Base-by-base conservation (phyloP, 2,888 invertebrate genomes). In the Ditylenchus weischeri region DNA sequence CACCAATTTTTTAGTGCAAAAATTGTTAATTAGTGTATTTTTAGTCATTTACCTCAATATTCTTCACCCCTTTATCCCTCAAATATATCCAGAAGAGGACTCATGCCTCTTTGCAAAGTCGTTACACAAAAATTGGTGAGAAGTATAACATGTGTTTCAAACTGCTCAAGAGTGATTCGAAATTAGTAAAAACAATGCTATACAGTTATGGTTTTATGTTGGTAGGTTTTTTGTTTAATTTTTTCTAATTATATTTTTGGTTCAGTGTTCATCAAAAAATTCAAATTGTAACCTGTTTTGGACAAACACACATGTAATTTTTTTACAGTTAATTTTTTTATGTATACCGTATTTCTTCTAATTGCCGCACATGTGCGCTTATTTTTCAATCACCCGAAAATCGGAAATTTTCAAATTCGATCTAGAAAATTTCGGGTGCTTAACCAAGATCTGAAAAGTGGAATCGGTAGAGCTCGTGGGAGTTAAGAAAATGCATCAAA, bases 221-320 rank as follows among this genome's bases (percentile, higher is more conserved):
- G 70, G 76, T 75, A 49, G 38, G 51, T 29, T 69, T 13, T 43
- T 59, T 8, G 18, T 4, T 69, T 48, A 0, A 68, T 18, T 66
- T 68, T 57, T 68, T n/a, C 49, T 51, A 11, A 58, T 7, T 10
- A 35, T 18, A 11, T 23, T 29, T 57, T 8, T 58, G 23, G 15
- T 76, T 69, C 73, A 88, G 87, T 88, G 88, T 43, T 85, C 88
- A 65, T 89, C 89, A 66, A 90, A 90, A 82, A 88, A 88, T 65
- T 86, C 87, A 36, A 88, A 89, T 82, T 93, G 90, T 84, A 93
- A 91, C 49, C 38, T 72, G 6, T 61, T 70, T 43, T 72, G 71
- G 71, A 60, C 71, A 35, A 70, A 70, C 48, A 72, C 69, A 8
- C 69, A 72, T 36, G 18, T 69, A 15, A 92, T 92, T 79, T 88